phyloP scores from a whole-genome alignment of 1,140 invertebrate genomes.

The Zaprionus inermis region DNA sequence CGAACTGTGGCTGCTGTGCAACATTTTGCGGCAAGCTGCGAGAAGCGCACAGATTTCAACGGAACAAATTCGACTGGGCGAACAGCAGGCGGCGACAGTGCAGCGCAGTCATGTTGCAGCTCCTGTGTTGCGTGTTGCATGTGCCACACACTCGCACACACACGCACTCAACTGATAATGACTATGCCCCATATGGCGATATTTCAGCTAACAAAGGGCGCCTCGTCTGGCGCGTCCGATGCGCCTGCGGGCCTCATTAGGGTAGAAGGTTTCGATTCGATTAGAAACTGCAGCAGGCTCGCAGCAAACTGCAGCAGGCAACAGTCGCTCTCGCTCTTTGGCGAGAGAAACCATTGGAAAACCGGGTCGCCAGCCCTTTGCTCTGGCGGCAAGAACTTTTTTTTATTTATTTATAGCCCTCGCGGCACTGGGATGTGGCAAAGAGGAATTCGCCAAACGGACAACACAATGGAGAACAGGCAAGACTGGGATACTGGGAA shows the following conservation, averaged over 20 bases:
- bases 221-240: slow-evolving; percentile 9
- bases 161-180: slow-evolving; percentile 44
- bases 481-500: not conserved
- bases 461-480: not conserved
- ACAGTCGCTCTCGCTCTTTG: not conserved
- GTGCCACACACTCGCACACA: slow-evolving; percentile 15
- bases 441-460: slow-evolving; percentile 22
- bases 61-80: slow-evolving; percentile 70
- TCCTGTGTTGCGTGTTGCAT: slow-evolving; percentile 32
- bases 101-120: slow-evolving; percentile 64
- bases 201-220: slow-evolving; percentile 81
- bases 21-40: slow-evolving; percentile 67
- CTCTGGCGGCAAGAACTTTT: slow-evolving; percentile 36
- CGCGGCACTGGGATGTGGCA: slow-evolving; percentile 17
- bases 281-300: slow-evolving; percentile 81
- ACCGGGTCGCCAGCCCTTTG: slow-evolving; percentile 49
- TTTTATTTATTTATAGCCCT: slow-evolving; percentile 45
- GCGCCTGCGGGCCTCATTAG: slow-evolving; percentile 70
- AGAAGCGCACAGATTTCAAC: slow-evolving; percentile 74
- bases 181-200: slow-evolving; percentile 34
- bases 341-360: slow-evolving; percentile 25
- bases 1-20: slow-evolving; percentile 56
- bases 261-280: slow-evolving; percentile 83
- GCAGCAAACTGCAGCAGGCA: slow-evolving; percentile 73
- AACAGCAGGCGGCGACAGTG: slow-evolving; percentile 34